Conservation (phyloP, 2,888 invertebrate genomes). For the Anthophora plumipes region DNA sequence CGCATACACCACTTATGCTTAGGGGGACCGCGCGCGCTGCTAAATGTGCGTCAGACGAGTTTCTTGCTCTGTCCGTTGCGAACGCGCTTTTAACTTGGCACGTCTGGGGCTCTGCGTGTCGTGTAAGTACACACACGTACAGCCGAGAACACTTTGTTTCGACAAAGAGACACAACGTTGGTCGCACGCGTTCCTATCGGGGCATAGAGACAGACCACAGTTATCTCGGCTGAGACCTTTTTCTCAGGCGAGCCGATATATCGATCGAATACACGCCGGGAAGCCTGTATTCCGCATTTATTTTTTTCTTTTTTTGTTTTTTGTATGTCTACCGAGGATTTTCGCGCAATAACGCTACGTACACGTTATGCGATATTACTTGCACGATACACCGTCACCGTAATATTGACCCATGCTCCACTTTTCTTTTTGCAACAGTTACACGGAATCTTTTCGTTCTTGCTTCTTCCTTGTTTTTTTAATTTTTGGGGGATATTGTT, state of each 20-base stretch:
- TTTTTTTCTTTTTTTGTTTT: neutral
- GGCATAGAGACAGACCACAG: neutral
- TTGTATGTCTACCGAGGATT: conserved; percentile 18
- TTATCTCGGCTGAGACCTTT: conserved; percentile 24
- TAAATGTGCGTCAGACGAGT: conserved; percentile 64
- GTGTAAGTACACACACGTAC: conserved; percentile 31
- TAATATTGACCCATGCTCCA: conserved; percentile 38
- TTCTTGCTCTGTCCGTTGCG: conserved; percentile 65
- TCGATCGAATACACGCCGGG: conserved; percentile 24
- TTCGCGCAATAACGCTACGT: conserved; percentile 21
- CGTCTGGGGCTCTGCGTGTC: conserved; percentile 36
- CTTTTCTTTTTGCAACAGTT: neutral
- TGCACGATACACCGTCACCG: too few relatives aligned
- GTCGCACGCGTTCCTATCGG: conserved; percentile 12
- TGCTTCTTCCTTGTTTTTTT: too few relatives aligned
- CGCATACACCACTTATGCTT: conserved; percentile 26
- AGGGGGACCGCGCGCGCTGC: conserved; percentile 15
- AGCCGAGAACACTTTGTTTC: conserved; percentile 42
- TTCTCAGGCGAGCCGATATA: neutral
- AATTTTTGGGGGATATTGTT: too few relatives aligned
- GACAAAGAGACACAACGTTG: conserved; percentile 33
- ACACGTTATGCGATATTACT: conserved; percentile 27
- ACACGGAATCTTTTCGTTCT: neutral
- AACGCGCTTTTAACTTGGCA: conserved; percentile 53
- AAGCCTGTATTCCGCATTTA: neutral